Evolutionary conservation across 1,140 invertebrate species (phyloP), one percentile per base, ranked within the genome.

Genomic region (Lordiphosa clarofinis): DNA sequence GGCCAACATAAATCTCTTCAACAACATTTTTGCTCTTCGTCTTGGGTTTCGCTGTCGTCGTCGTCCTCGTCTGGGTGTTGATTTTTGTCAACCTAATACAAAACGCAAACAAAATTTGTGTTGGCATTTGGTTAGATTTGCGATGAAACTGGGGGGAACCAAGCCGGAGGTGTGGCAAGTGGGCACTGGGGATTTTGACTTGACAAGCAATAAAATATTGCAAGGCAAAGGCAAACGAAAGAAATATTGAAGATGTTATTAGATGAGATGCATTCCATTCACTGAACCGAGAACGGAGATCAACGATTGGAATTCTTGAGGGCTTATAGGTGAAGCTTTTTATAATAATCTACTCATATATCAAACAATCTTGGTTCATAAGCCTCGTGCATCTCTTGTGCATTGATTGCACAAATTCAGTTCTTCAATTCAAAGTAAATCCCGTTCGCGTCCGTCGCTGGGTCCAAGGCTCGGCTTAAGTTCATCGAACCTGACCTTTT

Each of bases 11-110:
- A 67, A 67, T 67, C 56, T 50, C 57, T 38, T 52, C 50, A 56
- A 49, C 63, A 57, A 63, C 46, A 36, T 42, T 24, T 43, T 53
- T 49, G 12, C 4, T 21, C 31, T 37, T 28, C 42, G 28, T 19
- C 33, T 46, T 28, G 24, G 24, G 24, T 28, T 28, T 28, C 24
- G 24, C 24, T 28, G 24, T 21, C 31, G 33, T 28, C 42, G 28
- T 19, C 33, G 37, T 61, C 39, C 19, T 39, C 12, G 39, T 49
- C 52, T 44, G 61, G 58, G 61, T 81, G 76, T 81, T 81, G 76
- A 81, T 81, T 81, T 81, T 81, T 81, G 71, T 81, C 75, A 81
- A 81, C 71, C 71, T 81, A 81, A 81, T 74, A 75, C 66, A 63
- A 81, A 81, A 79, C 47, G 71, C 71, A 81, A 81, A 81, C 76